phyloP scores from a whole-genome alignment of 2,888 invertebrate genomes.

The Phengaris alcon region DNA sequence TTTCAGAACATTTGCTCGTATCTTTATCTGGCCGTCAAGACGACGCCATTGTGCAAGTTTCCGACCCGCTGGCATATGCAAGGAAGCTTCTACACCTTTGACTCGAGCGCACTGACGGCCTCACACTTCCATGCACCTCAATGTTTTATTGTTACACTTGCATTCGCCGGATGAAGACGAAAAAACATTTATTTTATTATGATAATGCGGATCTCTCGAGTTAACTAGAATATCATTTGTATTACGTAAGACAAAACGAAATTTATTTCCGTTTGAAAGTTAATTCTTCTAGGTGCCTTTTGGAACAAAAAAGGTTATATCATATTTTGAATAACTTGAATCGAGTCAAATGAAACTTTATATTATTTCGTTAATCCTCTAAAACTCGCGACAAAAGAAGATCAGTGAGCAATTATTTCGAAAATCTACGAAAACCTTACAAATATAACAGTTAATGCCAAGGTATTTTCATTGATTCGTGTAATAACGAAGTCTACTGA shows the following conservation, averaged over 20 bases:
- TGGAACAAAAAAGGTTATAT: not conserved
- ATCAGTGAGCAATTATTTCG: not conserved
- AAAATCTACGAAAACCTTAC: not conserved
- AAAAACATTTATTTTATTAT: constrained; percentile 13
- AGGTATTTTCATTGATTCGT: constrained; percentile 32
- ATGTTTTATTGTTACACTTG: constrained; percentile 40
- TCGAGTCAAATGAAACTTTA: not conserved
- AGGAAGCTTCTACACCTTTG: constrained; percentile 55
- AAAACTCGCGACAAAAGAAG: not conserved
- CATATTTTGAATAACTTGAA: not conserved
- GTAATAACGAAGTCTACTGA: constrained; percentile 64
- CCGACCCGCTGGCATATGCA: constrained; percentile 54
- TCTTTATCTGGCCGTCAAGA: constrained; percentile 65
- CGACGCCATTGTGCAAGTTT: constrained; percentile 57
- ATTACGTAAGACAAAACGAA: too few species aligned
- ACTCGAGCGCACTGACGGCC: constrained; percentile 46
- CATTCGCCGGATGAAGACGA: constrained; percentile 15
- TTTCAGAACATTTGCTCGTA: constrained; percentile 44
- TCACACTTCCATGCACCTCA: constrained; percentile 44
- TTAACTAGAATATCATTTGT: not conserved
- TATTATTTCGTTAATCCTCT: not conserved
- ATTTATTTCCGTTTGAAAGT: too few species aligned
- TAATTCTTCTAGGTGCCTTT: not conserved
- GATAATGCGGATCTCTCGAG: not conserved
- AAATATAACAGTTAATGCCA: not conserved